Conservation (phyloP, 2,888 invertebrate species). For the Metacarcinus magister region DNA sequence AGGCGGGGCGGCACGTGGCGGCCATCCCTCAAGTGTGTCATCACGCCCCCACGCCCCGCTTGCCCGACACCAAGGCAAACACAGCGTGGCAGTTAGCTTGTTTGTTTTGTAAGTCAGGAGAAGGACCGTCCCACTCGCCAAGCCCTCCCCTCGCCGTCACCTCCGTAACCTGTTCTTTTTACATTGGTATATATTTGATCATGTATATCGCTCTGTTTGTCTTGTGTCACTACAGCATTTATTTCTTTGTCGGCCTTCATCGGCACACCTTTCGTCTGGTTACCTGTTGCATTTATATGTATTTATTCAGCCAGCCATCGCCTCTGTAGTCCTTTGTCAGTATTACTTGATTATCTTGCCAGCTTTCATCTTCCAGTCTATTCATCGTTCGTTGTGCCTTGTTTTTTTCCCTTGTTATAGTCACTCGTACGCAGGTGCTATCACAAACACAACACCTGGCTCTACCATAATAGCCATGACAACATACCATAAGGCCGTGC, state of each 20-base stretch:
- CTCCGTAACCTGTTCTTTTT: neutral
- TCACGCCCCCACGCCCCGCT: constrained; percentile 18
- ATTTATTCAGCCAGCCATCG: neutral
- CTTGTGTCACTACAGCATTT: neutral
- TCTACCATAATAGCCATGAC: neutral
- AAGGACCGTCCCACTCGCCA: neutral
- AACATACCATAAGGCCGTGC: neutral
- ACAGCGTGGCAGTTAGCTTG: constrained; percentile 43
- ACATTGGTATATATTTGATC: neutral
- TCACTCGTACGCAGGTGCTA: neutral
- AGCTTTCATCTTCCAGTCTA: neutral
- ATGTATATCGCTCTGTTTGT: constrained; percentile 3
- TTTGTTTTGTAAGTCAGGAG: constrained; percentile 64
- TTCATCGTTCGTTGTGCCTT: neutral
- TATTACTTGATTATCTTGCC: neutral
- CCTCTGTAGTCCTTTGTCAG: neutral
- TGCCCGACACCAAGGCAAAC: constrained; percentile 27
- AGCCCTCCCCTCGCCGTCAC: neutral
- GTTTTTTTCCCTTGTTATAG: neutral
- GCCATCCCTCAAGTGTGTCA: constrained; percentile 13
- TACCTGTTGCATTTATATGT: constrained; percentile 6
- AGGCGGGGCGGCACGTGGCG: constrained; percentile 13
- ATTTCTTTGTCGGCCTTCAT: constrained; percentile 7
- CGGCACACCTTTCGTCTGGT: neutral
- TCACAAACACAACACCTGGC: neutral